A percentile compares a stretch with the other conserved stretches of the same genome.
These are phyloP conservation scores for Apogon hyalosoma DNA, from an alignment of 2,797 vertebrate species.

Conservation along the genomic window DNA sequence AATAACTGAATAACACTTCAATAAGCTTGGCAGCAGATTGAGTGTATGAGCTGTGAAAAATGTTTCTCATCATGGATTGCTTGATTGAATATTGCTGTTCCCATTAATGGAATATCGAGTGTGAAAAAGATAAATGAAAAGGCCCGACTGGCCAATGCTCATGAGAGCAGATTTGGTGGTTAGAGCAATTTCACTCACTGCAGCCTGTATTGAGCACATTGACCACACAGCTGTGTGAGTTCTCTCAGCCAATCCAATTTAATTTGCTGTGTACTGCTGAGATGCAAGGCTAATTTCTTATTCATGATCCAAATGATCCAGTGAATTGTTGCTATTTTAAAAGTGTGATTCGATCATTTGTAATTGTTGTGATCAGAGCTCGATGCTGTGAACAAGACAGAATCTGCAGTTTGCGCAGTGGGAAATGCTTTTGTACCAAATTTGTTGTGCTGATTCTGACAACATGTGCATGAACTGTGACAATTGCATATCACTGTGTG, in stretches of 20 bases:
- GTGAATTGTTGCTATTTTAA: constrained; percentile 12
- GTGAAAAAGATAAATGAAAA: constrained; percentile 60
- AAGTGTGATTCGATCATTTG: constrained; percentile 28
- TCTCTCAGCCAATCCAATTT: constrained; percentile 50
- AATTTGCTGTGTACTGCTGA: constrained; percentile 53
- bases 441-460: not conserved
- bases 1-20: constrained; percentile 43
- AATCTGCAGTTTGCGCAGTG: constrained; percentile 1
- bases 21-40: constrained; percentile 36
- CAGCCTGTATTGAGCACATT: constrained; percentile 71
- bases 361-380: not conserved
- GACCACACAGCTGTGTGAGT: constrained; percentile 57
- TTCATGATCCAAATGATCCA: constrained; percentile 37
- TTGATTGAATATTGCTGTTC: constrained; percentile 50
- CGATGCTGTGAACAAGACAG: not conserved
- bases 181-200: constrained; percentile 57
- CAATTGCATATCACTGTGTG: constrained; percentile 17
- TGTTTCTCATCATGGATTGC: constrained; percentile 48
- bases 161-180: constrained; percentile 41
- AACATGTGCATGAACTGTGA: not conserved
- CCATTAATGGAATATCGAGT: constrained; percentile 60
- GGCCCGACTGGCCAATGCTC: constrained; percentile 19
- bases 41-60: constrained; percentile 36
- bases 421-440: constrained; percentile 8
- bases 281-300: constrained; percentile 47